phyloP scores from a whole-genome alignment of 1,140 invertebrate genomes.

The Drosophila ironensis region DNA sequence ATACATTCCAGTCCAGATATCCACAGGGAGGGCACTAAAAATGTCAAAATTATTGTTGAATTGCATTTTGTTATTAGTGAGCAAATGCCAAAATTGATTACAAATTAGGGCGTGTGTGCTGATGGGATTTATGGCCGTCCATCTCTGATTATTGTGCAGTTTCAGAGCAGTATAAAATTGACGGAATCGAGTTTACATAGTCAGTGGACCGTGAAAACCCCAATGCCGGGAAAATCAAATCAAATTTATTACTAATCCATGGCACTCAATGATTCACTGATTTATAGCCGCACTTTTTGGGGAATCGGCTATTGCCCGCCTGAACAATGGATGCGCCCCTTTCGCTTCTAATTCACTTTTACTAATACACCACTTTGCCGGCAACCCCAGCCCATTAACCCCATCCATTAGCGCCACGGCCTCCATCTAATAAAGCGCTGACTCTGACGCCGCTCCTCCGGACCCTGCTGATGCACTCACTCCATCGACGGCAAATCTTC shows the following conservation, averaged over 20 bases:
- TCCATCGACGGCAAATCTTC: background rate
- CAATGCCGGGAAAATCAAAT: conserved; percentile 22
- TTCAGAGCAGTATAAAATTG: conserved; percentile 2
- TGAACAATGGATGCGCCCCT: conserved; percentile 29
- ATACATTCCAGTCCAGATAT: background rate
- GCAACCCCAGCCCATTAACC: conserved; percentile 48
- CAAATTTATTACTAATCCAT: conserved; percentile 39
- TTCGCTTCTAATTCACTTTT: conserved; percentile 38
- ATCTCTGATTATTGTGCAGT: conserved; percentile 25
- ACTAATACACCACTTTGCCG: conserved; percentile 40
- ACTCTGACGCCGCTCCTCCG: conserved; percentile 17
- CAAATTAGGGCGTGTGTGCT: conserved; percentile 16
- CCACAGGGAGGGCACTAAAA: too few species aligned
- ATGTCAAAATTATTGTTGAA: conserved; percentile 21
- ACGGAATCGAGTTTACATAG: conserved; percentile 5
- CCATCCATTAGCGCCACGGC: conserved; percentile 39
- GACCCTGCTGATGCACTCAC: conserved; percentile 14
- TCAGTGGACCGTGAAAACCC: conserved; percentile 6
- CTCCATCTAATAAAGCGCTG: conserved; percentile 44
- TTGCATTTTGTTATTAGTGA: conserved; percentile 29
- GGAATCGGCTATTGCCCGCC: conserved; percentile 3
- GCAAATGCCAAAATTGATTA: conserved; percentile 40
- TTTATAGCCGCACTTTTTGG: conserved; percentile 10
- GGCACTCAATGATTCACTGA: conserved; percentile 13
- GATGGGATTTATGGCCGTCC: conserved; percentile 27